Evolutionary conservation across 92 coral and sea anemone genomes (phyloP), one percentile per base, ranked within the genome.

Genomic region (Siderastrea siderea): DNA sequence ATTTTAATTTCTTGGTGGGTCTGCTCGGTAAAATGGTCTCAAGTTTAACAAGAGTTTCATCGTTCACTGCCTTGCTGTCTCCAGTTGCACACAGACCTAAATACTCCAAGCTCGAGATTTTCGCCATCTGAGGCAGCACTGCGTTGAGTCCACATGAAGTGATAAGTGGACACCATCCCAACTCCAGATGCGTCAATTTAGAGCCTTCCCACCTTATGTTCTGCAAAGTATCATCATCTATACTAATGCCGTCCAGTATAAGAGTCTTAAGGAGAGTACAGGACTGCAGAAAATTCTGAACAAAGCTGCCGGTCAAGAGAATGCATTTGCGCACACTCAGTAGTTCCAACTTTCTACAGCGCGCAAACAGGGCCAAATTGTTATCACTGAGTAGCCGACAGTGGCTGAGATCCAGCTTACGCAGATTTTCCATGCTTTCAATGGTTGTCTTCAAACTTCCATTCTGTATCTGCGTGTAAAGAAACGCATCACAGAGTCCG

Each of bases 101-200:
- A 71, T 94, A 94, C 66, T 92, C 87, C 55, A 94, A 84, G 58
- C 26, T 79, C 54, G 82, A 12, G 67, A 94, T 91, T 51, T 79
- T 65, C 48, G 93, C 72, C 46, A 94, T 54, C 3, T 48, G 77
- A 15, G 89, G 72, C 72, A 94, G 75, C 47, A 79, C 26, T 55
- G 19, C 44, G 5, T 78, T 79, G 15, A 94, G 88, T 1, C 95
- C 93, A 49, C 45, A 3, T 9, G 94, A 63, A 11, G 94, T 75
- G 58, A 94, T 84, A 2, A 94, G 80, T 7, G 94, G 91, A 74
- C 94, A 92, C 90, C 93, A 91, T 49, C 96, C 93, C 14, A 94
- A 58, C 55, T 94, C 96, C 68, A 94, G 77, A 61, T 86, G 74
- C 53, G 85, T 74, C 68, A 94, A 60, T 2, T 62, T 64, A 6